Base-by-base conservation (phyloP, 2,113 vertebrate species). In the Pelecanoides urinatrix region DNA sequence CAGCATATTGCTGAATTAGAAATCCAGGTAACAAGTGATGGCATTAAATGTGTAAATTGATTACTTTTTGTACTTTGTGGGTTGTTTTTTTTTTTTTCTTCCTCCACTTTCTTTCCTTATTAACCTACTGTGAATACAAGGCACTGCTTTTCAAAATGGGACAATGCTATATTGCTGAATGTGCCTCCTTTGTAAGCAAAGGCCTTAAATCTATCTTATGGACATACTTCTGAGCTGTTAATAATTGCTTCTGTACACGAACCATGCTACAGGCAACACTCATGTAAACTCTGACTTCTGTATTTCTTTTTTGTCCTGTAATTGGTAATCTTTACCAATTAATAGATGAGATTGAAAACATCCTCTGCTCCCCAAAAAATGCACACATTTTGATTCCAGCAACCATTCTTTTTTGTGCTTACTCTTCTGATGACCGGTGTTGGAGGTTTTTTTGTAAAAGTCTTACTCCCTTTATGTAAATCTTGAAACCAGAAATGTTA, bases 1-100 rank as follows among this genome's bases (percentile, higher is more conserved):
- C 99, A 99, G 85, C 99, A 99, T 36, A 99, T 99, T 93, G 99
- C 99, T 47, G 99, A 99, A 94, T 98, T 99, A 38, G 99, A 99
- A 98, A 99, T 99, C 95, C 99, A 99, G 99, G 99, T 99, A 98
- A 90, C 34, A 16, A 78, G 19, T 20, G 36, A 70, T 75, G 47
- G 55, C 29, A 38, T 86, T 90, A 79, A 67, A 88, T 58, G 42
- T 55, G 36, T 42, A n/a, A 75, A 27, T 16, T 55, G 21, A 32
- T 65, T 56, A 27, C 23, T 63, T 74, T 53, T 58, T 80, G n/a
- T 75, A 36, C 36, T 83, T 82, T 2, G 4, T 25, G 20, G 18
- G 0, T 6, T 49, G 72, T 44, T 23, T 44, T 23, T 52, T 49
- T 75, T 44, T 23, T 44, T 23, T 52, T 11, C 20, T 85, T 68